Evolutionary conservation across 2,113 vertebrate species (phyloP).

Genomic region (Leucopsar rothschildi): DNA sequence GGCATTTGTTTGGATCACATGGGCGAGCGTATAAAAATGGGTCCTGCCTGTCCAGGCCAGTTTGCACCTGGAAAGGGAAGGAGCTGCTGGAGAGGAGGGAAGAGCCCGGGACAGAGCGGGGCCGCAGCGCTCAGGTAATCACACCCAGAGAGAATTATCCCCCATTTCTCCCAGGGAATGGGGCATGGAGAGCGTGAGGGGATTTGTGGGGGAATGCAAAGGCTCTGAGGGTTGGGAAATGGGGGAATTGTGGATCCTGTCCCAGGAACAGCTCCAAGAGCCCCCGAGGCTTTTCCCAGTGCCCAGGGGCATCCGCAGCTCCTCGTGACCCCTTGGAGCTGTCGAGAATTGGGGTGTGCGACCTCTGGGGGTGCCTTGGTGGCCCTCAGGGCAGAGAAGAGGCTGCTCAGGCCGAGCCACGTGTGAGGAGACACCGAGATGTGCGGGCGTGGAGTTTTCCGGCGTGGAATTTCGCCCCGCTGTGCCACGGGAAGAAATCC

Average conservation of each 20-base stretch:
- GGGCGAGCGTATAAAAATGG: constrained; percentile 54
- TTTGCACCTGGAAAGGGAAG: not conserved
- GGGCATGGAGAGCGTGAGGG: accelerated
- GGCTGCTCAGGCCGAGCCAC: not conserved
- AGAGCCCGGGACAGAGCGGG: not conserved
- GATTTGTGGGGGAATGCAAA: accelerated
- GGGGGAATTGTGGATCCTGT: not conserved
- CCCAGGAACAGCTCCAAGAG: accelerated
- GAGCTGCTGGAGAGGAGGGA: not conserved
- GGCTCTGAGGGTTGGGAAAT: not conserved
- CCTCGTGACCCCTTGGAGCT: accelerated
- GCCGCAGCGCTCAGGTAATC: not conserved
- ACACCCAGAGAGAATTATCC: accelerated
- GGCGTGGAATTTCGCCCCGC: accelerated
- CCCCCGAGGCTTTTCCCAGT: accelerated
- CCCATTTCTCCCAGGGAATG: not conserved
- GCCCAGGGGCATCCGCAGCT: not conserved
- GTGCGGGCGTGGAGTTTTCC: accelerated
- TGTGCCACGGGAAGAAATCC: accelerated
- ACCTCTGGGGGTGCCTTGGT: accelerated
- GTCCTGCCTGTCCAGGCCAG: not conserved
- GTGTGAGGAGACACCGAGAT: accelerated
- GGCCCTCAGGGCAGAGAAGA: not conserved
- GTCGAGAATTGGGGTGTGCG: accelerated
- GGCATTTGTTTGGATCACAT: constrained; percentile 68